These are phyloP conservation scores for Malurus alboscapulatus DNA, from an alignment of 2,113 vertebrate species.

Conservation along the genomic window DNA sequence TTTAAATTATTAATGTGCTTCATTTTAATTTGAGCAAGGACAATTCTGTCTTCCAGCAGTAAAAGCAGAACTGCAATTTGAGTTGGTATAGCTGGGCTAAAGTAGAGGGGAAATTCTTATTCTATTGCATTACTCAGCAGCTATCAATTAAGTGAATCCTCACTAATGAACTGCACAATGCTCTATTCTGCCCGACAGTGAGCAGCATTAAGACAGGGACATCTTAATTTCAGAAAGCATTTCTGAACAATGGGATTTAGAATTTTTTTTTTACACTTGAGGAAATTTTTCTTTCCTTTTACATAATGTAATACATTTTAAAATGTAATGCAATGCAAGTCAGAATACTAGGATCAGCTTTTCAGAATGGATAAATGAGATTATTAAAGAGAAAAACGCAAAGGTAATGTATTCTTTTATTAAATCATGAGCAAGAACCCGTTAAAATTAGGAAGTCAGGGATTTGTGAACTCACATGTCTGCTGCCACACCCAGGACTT, in stretches of 20 bases:
- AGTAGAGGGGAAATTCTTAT: background rate
- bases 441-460: background rate
- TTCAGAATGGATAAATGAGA: background rate
- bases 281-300: background rate
- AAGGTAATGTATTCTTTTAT: background rate
- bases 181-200: background rate
- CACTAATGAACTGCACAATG: background rate
- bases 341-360: background rate
- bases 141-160: background rate
- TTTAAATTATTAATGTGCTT: background rate
- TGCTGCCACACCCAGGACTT: background rate
- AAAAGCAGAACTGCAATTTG: background rate
- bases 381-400: background rate
- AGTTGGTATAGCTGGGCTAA: background rate
- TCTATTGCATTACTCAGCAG: background rate
- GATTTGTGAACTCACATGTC: slow-evolving; percentile 3
- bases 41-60: background rate
- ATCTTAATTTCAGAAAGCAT: background rate
- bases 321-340: background rate
- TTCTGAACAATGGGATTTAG: background rate
- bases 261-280: background rate
- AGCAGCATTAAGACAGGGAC: background rate
- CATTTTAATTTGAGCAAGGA: background rate
- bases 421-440: background rate
- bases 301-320: background rate